Evolutionary conservation across 2,113 vertebrate genomes (phyloP), one percentile per base, ranked within the genome.

Genomic region (Prunella fulvescens): DNA sequence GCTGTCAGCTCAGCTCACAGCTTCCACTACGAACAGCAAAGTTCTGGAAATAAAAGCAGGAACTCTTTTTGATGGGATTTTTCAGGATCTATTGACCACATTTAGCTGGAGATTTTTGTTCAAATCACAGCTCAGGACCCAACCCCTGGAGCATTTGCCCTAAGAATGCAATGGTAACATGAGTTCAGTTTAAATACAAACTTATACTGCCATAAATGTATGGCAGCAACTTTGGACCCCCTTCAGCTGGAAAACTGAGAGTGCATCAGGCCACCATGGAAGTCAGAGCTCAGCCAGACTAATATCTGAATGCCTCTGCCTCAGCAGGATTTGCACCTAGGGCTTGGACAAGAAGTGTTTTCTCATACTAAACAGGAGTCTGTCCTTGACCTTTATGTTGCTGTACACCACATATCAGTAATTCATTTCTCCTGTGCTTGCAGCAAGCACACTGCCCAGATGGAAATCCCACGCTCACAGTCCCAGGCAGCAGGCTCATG

Each of bases 401-500:
- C 64, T 37, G 78, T 31, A 45, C 70, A 61, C 29, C 66, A 45
- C 5, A 5, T 54, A 48, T 31, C 89, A 85, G 54, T 61, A 89
- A 72, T 45, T 89, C 8, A 10, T 57, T 76, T 90, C 64, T 73
- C 44, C 61, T 60, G 44, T 1, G 1, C 58, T 65, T 85, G 40
- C 73, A 76, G 74, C 45, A 40, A 72, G 79, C 45, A 13, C n/a
- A 8, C 44, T 50, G 58, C 39, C 87, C 92, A 94, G 84, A 94
- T 95, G 93, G 96, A 89, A 81, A 74, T 89, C 92, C 95, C 95
- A 94, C 65, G 44, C 93, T 84, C 13, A 0, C 65, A 71, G 86
- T 62, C 56, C 91, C 56, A 80, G 66, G 62, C 85, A 93, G 79
- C 72, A 62, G 76, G 17, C 83, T 81, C 12, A 7, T 64, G 65